Percentiles rank a stretch among this genome's conserved stretches.
Conservation (phyloP, 2,113 vertebrate genomes). For the Galemys pyrenaicus region DNA sequence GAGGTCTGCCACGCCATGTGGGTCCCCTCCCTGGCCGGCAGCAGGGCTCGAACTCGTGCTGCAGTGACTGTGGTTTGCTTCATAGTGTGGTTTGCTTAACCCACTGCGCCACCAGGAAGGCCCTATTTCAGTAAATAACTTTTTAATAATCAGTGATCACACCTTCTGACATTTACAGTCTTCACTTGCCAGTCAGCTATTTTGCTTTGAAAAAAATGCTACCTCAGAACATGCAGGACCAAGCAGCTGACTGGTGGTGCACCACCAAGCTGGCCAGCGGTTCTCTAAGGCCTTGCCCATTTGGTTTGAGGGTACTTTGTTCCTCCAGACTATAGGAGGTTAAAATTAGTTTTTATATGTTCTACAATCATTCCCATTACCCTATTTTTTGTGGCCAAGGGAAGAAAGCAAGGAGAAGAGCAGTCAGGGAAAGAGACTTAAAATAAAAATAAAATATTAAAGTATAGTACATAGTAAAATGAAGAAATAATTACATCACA, state of each 20-base stretch:
- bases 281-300: background rate
- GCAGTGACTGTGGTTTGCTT: too few relatives aligned
- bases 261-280: background rate
- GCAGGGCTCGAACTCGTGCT: too few relatives aligned
- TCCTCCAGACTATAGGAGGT: background rate
- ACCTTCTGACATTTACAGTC: background rate
- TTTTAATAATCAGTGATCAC: background rate
- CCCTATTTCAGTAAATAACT: background rate
- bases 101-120: too few relatives aligned
- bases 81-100: too few relatives aligned
- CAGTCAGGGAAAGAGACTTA: background rate
- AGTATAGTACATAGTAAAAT: background rate
- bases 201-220: background rate
- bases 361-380: background rate
- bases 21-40: too few relatives aligned
- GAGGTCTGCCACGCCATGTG: too few relatives aligned
- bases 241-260: background rate
- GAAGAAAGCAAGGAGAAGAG: background rate
- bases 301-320: background rate
- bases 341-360: background rate
- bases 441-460: background rate
- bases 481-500: background rate
- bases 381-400: background rate
- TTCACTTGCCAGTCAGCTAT: background rate
- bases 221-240: background rate